Percentiles rank a stretch among this genome's conserved stretches.
Evolutionary conservation across 2,113 vertebrate genomes (phyloP).

Genomic region (Pseudorasbora parva): DNA sequence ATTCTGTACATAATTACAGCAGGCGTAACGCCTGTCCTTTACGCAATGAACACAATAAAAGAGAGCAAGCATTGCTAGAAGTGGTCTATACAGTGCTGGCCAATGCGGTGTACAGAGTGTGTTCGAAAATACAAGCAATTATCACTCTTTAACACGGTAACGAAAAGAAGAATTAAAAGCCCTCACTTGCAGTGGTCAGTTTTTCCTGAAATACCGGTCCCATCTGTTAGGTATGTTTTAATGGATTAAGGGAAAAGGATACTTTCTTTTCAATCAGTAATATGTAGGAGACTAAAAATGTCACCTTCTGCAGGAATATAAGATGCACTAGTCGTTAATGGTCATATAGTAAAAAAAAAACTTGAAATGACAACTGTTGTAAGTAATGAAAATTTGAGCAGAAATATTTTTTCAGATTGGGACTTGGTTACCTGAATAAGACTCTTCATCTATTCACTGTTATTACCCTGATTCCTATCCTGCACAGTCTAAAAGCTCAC

Average conservation of each 20-base stretch:
- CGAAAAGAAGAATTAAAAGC: slow-evolving; percentile 33
- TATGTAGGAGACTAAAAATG: slow-evolving; percentile 21
- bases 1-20: slow-evolving; percentile 88
- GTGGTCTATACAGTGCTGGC: slow-evolving; percentile 55
- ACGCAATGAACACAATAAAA: slow-evolving; percentile 60
- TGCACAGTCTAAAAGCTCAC: slow-evolving; percentile 12
- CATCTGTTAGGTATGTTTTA: neutral
- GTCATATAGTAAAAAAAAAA: neutral
- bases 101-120: slow-evolving; percentile 46
- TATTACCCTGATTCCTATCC: slow-evolving; percentile 20
- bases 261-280: slow-evolving; percentile 11
- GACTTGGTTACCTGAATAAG: slow-evolving; percentile 27
- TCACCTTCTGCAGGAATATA: slow-evolving; percentile 38
- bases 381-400: neutral
- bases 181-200: slow-evolving; percentile 16
- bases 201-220: slow-evolving; percentile 44
- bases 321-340: slow-evolving; percentile 1
- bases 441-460: slow-evolving; percentile 24
- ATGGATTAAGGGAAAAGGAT: neutral
- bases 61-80: slow-evolving; percentile 53
- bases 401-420: slow-evolving; percentile 11
- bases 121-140: slow-evolving; percentile 44
- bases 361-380: neutral
- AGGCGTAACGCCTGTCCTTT: slow-evolving; percentile 63
- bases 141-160: slow-evolving; percentile 1